Evolutionary conservation across 2,888 invertebrate genomes (phyloP), one percentile per base, ranked within the genome.

Genomic region (Sesia bembeciformis): DNA sequence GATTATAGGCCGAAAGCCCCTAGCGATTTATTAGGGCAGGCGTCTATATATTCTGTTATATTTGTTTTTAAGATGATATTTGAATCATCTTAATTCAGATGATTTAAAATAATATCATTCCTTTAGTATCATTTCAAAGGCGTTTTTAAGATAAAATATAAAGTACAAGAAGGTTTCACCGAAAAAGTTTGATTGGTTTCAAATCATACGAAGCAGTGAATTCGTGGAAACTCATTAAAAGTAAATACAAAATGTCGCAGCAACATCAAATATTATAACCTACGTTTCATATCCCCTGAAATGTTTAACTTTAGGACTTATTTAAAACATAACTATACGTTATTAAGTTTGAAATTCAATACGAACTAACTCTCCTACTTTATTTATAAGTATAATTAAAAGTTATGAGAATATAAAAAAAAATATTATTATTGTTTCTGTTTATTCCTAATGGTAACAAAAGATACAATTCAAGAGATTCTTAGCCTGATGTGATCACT

Each of bases 151-250:
- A 4, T 8, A 46, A 46, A 46, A 46, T 46, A 46, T 46, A 4
- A 5, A 46, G 23, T 46, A 4, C 46, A 46, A 46, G 23, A 46
- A 46, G 46, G 46, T 46, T 8, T 8, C 23, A n/a, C 23, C 23
- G 23, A 80, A 78, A 73, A 89, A 87, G 83, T 88, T 88, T 85
- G 82, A 89, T 88, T 88, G 86, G 80, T 81, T 88, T 83, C 74
- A 78, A 81, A 85, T 78, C 78, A 78, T 66, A 77, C 72, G 67
- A 73, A 78, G 75, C 73, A 67, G 69, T 60, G 68, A 64, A 78
- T 74, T 74, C 78, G 74, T 72, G 75, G 72, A 78, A 89, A 85
- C 84, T 86, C 84, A 84, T 85, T 87, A 84, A 84, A 87, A 87
- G 87, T 84, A 83, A 85, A 85, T 74, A 84, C 70, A 78, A 78